phyloP scores from a whole-genome alignment of 2,797 vertebrate genomes.

The Melanotaenia nigrans region DNA sequence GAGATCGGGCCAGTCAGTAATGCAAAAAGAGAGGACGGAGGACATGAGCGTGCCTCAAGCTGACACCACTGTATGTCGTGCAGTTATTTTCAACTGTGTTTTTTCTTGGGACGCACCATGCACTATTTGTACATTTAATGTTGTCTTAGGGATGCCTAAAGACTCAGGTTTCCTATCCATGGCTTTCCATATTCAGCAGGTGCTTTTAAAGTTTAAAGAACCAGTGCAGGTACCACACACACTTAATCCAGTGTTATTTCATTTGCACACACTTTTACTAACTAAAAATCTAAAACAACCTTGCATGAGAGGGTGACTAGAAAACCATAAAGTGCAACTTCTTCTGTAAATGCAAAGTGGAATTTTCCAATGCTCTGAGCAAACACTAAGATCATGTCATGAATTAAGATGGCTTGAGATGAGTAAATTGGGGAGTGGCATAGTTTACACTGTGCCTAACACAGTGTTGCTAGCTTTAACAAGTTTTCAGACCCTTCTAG shows the following conservation, averaged over 20 bases:
- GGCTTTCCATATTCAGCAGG: slow-evolving; percentile 16
- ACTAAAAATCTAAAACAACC: slow-evolving; percentile 19
- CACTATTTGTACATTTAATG: not conserved
- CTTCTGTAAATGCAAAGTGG: slow-evolving; percentile 37
- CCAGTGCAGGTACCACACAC: slow-evolving; percentile 10
- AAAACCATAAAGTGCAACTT: slow-evolving; percentile 1
- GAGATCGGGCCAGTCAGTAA: too few relatives aligned
- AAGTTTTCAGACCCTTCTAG: too few relatives aligned
- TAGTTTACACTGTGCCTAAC: slow-evolving; percentile 55
- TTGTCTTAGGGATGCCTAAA: not conserved
- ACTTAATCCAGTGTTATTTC: slow-evolving; percentile 20
- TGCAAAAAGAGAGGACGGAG: too few relatives aligned
- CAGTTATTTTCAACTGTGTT: not conserved
- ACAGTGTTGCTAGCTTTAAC: too few relatives aligned
- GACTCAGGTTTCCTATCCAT: not conserved
- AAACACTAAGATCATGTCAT: slow-evolving; percentile 57
- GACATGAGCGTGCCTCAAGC: too few relatives aligned
- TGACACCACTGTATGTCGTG: too few relatives aligned
- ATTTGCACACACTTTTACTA: slow-evolving; percentile 2
- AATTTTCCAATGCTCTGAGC: slow-evolving; percentile 33
- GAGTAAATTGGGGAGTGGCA: slow-evolving; percentile 71
- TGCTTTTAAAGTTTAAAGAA: slow-evolving; percentile 50
- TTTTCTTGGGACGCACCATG: too few relatives aligned
- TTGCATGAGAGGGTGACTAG: slow-evolving; percentile 28
- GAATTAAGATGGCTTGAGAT: slow-evolving; percentile 67